phyloP scores from a whole-genome alignment of 2,888 invertebrate species.

The Hylaea fasciaria region DNA sequence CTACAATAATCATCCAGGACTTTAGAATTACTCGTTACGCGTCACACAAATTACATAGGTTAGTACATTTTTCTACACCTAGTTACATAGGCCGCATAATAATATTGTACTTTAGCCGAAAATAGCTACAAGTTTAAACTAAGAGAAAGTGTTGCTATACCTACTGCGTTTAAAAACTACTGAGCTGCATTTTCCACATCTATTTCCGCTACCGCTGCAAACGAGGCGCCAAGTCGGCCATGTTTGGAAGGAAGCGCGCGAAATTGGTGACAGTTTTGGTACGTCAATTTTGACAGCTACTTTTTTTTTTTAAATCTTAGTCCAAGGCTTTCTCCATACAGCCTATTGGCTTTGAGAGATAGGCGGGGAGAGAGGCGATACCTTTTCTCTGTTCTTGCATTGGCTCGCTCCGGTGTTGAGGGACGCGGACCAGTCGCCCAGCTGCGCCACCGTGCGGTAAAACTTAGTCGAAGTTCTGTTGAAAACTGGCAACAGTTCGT shows the following conservation, averaged over 20 bases:
- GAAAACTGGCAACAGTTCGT: slow-evolving; percentile 98
- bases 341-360: slow-evolving; percentile 59
- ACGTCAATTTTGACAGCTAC: slow-evolving; percentile 13
- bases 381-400: slow-evolving; percentile 59
- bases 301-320: slow-evolving; percentile 3
- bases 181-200: no score
- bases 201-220: no score
- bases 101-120: no score
- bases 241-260: no score
- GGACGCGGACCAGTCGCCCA: slow-evolving; percentile 93
- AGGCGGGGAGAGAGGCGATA: slow-evolving; percentile 61
- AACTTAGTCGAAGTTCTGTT: slow-evolving; percentile 97
- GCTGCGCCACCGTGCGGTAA: slow-evolving; percentile 92
- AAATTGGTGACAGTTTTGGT: slow-evolving; percentile 2
- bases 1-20: slow-evolving; percentile 10
- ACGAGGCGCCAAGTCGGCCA: no score
- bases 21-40: not conserved
- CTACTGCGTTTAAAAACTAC: no score
- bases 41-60: not conserved
- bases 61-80: no score
- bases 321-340: not conserved
- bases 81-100: no score
- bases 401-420: slow-evolving; percentile 60
- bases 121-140: no score
- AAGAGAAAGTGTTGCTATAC: no score